Evolutionary conservation across 2,888 invertebrate genomes (phyloP), one percentile per base, ranked within the genome.

Genomic region (Acholoe squamosa): DNA sequence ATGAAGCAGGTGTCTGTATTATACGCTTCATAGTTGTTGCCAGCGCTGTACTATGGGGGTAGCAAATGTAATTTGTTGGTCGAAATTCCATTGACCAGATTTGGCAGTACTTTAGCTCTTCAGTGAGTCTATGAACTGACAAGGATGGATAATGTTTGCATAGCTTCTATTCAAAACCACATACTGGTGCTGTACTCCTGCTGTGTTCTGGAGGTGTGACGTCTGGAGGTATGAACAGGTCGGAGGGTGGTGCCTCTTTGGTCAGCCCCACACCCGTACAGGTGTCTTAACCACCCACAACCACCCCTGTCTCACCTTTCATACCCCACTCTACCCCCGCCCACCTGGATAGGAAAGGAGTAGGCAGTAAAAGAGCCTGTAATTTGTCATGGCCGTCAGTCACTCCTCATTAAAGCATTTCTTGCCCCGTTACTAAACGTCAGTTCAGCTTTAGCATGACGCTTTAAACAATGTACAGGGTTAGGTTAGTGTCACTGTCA

Each of bases 121-220:
- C 43, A 43, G n/a, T n/a, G n/a, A n/a, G n/a, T n/a, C 43, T 43
- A 43, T 43, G 10, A 43, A 10, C 43, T 43, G 43, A 43, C 43
- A 10, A 43, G 43, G 43, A 19, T 61, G 61, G 19, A 61, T 61
- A 19, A 61, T 61, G n/a, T 61, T 61, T 61, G 14, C 61, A 61
- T 61, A 61, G 61, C 19, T 61, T n/a, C 14, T 19, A 61, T 61
- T 61, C 61, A 61, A 61, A 3, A 61, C 61, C 61, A 61, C 19
- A 19, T 14, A 3, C 7, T 61, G 61, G 19, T 19, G n/a, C 61
- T 61, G 43, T 43, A 43, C n/a, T 19, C 61, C 61, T 61, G 61
- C 61, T 61, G 61, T n/a, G 61, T 61, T 10, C 61, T 61, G 61
- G 61, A 61, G 61, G 61, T 61, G 61, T 61, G 61, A 61, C 61